phyloP scores from a whole-genome alignment of 1,140 invertebrate genomes.

The Zaprionus nigranus region DNA sequence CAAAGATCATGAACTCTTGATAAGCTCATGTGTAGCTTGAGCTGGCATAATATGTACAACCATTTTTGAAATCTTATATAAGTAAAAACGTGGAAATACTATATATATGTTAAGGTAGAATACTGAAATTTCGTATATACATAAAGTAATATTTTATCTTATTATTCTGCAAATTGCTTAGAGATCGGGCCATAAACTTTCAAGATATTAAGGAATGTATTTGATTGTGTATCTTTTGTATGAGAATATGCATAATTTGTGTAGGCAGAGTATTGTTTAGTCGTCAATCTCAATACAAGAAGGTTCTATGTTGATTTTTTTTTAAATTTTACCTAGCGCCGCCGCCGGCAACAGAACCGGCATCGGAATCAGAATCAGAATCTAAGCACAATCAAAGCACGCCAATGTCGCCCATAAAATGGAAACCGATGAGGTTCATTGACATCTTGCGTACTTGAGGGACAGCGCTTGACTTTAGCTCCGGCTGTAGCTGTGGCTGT shows the following conservation, averaged over 20 bases:
- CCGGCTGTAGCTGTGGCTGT: background rate
- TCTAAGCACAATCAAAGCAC: slow-evolving; percentile 34
- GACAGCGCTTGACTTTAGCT: slow-evolving; percentile 44
- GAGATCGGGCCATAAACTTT: background rate
- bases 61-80: background rate
- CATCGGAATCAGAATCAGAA: slow-evolving; percentile 15
- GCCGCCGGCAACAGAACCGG: slow-evolving; percentile 17
- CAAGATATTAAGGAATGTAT: background rate
- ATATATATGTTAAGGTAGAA: background rate
- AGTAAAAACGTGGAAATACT: background rate
- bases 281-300: background rate
- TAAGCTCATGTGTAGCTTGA: background rate
- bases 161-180: background rate
- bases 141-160: background rate
- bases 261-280: background rate
- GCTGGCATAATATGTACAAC: no score
- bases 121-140: background rate
- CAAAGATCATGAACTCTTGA: background rate
- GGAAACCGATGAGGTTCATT: slow-evolving; percentile 30
- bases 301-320: background rate
- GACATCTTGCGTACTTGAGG: slow-evolving; percentile 31
- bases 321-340: slow-evolving; percentile 7
- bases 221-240: background rate
- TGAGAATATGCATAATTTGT: background rate
- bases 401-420: no score